Evolutionary conservation across 2,113 vertebrate genomes (phyloP).

Genomic region (Neogobius melanostomus): DNA sequence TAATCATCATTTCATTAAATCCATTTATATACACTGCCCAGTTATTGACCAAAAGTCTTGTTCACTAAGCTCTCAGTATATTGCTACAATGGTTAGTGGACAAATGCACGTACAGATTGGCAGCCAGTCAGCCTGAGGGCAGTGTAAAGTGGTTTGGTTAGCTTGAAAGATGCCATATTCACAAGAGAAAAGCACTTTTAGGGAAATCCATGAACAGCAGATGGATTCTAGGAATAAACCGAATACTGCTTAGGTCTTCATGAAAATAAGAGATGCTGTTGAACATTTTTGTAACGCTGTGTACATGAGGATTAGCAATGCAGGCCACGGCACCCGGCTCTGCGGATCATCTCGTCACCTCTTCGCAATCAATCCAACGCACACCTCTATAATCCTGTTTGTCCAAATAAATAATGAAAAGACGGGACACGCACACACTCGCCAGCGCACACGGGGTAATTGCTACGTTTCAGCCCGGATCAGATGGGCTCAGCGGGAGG

Average conservation of each 20-base stretch:
- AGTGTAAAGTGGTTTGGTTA: background rate
- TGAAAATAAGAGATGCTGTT: background rate
- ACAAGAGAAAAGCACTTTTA: background rate
- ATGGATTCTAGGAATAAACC: too few species aligned
- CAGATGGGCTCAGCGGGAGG: conserved; percentile 76
- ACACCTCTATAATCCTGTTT: conserved; percentile 73
- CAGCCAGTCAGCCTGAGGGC: background rate
- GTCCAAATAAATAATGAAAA: conserved; percentile 79
- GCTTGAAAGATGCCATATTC: background rate
- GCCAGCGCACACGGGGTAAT: conserved; percentile 65
- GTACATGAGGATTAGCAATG: conserved; percentile 47
- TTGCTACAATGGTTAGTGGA: too few species aligned
- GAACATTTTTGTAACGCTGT: background rate
- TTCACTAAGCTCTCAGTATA: too few species aligned
- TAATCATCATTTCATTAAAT: too few species aligned
- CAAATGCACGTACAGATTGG: background rate
- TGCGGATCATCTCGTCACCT: conserved; percentile 56
- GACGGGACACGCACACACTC: conserved; percentile 20
- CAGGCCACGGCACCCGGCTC: conserved; percentile 35
- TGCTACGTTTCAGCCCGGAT: conserved; percentile 72
- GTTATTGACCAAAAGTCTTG: too few species aligned
- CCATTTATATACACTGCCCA: too few species aligned
- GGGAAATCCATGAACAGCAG: background rate
- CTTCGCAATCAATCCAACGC: conserved; percentile 69
- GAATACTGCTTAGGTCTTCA: background rate